phyloP scores from a whole-genome alignment of 2,113 vertebrate species.

The Leptobrachium ailaonicum region DNA sequence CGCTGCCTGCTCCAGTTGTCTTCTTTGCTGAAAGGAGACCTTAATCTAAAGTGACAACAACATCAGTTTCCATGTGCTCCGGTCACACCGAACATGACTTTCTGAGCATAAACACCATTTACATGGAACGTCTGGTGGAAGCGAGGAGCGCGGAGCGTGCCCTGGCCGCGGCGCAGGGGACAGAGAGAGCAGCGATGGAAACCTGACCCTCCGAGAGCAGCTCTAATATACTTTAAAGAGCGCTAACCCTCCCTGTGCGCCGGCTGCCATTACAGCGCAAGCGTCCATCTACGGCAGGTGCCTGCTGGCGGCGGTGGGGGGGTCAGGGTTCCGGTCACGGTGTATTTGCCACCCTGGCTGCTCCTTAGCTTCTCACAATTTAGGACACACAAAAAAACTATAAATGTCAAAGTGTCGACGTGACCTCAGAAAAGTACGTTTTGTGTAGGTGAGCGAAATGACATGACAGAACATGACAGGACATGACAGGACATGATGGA shows the following conservation, averaged over 20 bases:
- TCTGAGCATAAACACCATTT: conserved; percentile 86
- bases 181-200: conserved; percentile 65
- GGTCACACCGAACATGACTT: conserved; percentile 88
- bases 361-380: no score
- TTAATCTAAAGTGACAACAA: conserved; percentile 88
- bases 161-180: conserved; percentile 54
- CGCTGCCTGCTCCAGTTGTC: conserved; percentile 81
- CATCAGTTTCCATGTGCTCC: conserved; percentile 83
- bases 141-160: conserved; percentile 67
- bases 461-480: no score
- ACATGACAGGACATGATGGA: no score
- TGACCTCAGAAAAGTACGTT: no score
- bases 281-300: no score
- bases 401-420: no score
- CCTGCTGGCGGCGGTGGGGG: no score
- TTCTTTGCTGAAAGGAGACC: conserved; percentile 74
- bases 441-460: no score
- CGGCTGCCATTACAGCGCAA: background rate
- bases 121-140: conserved; percentile 68
- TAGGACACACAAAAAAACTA: no score
- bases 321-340: no score
- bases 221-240: conserved; percentile 62
- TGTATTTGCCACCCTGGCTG: no score
- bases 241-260: background rate
- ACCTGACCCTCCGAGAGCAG: conserved; percentile 70